phyloP scores from a whole-genome alignment of 1,140 invertebrate species.

The Papilio polytes region DNA sequence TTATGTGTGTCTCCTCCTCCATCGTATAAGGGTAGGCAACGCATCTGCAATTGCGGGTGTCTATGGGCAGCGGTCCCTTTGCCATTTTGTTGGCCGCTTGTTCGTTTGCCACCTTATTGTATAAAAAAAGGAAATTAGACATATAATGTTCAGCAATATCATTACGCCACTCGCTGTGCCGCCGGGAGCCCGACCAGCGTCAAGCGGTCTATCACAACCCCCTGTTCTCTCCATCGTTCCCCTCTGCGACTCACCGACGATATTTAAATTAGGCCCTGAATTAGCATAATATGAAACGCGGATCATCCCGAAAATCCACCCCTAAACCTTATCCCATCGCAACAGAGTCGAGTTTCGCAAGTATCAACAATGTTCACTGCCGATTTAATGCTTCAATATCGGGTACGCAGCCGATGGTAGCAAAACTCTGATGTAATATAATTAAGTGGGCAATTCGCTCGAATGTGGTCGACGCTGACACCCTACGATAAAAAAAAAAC shows the following conservation, averaged over 20 bases:
- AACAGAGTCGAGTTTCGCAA: conserved; percentile 7
- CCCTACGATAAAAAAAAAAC: background rate
- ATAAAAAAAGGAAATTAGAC: too few species aligned
- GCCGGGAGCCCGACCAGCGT: background rate
- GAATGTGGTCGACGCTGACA: background rate
- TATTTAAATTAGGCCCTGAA: conserved; percentile 45
- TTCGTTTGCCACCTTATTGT: too few species aligned
- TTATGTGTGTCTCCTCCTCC: too few species aligned
- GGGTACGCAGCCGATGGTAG: background rate
- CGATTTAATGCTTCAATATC: conserved; percentile 16
- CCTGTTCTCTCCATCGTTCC: background rate
- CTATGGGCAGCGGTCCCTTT: too few species aligned
- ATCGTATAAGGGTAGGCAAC: too few species aligned
- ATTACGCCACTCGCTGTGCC: background rate
- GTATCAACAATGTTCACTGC: background rate
- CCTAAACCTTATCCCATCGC: conserved; percentile 18
- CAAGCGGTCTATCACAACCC: background rate
- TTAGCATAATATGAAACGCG: conserved; percentile 46
- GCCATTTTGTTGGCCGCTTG: too few species aligned
- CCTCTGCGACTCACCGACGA: conserved; percentile 10
- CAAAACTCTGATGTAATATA: conserved; percentile 37
- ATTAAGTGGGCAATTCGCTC: conserved; percentile 40
- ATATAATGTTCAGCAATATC: background rate
- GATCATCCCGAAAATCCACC: background rate
- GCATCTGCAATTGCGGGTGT: too few species aligned